Conservation (phyloP, 2,113 vertebrate species). For the Copsychus sechellarum region DNA sequence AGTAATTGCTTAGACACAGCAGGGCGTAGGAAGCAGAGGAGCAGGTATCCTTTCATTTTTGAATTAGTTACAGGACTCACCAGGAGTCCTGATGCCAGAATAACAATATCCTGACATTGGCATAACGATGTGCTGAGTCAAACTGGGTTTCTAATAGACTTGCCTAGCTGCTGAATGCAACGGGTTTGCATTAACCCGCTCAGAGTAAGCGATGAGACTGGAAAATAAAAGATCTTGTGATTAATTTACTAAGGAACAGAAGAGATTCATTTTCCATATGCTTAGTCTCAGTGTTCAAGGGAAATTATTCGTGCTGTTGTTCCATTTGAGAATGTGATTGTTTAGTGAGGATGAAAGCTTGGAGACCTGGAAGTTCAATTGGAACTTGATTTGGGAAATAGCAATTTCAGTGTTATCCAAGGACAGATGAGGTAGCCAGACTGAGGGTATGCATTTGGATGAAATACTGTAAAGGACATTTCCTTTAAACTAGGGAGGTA, state of each 20-base stretch:
- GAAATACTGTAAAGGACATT: not conserved
- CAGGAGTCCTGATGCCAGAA: not conserved
- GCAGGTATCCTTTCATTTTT: conserved; percentile 44
- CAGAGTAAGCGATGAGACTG: not conserved
- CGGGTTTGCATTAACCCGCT: not conserved
- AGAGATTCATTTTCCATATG: conserved; percentile 35
- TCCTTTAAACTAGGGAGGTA: not conserved
- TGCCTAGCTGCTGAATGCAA: not conserved
- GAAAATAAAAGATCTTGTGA: conserved; percentile 50
- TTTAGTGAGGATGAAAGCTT: conserved; percentile 35
- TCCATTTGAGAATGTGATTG: not conserved
- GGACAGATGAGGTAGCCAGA: not conserved
- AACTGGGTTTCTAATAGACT: conserved; percentile 36
- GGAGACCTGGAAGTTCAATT: conserved; percentile 35
- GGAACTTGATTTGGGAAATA: not conserved
- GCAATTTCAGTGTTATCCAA: conserved; percentile 8
- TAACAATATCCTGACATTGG: conserved; percentile 11
- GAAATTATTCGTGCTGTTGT: conserved; percentile 22
- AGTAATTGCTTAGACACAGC: conserved; percentile 47
- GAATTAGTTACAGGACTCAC: not conserved
- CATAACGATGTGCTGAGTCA: conserved; percentile 21
- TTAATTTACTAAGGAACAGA: conserved; percentile 57
- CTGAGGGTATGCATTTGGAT: not conserved
- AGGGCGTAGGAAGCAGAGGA: conserved; percentile 8
- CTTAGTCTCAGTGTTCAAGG: conserved; percentile 22